A percentile compares a stretch with the other conserved stretches of the same genome.
phyloP scores from a whole-genome alignment of 2,113 vertebrate genomes.

The Eudyptes chrysolophus region DNA sequence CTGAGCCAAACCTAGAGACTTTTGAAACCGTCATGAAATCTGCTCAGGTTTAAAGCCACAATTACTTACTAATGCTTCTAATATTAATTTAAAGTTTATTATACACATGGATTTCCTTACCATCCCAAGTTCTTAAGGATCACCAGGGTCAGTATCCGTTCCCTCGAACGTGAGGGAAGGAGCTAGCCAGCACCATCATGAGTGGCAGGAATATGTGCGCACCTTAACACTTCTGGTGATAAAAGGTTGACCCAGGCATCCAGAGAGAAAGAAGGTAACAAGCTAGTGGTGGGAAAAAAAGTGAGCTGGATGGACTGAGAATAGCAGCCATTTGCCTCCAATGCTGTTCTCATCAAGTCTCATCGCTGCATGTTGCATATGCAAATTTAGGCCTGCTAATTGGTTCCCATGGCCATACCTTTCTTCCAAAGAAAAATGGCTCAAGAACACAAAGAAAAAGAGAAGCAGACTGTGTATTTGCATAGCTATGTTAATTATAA shows the following conservation, averaged over 20 bases:
- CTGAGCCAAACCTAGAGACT: neutral
- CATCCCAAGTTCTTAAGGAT: neutral
- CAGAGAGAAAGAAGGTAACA: neutral
- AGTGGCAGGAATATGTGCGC: neutral
- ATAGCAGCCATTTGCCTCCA: neutral
- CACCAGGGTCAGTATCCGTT: neutral
- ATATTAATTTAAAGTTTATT: neutral
- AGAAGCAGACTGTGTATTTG: neutral
- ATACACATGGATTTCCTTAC: neutral
- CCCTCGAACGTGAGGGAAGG: neutral
- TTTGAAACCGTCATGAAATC: neutral
- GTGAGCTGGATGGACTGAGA: neutral
- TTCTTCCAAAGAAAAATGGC: neutral
- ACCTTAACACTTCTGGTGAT: neutral
- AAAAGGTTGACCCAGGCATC: neutral
- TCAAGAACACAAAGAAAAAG: neutral
- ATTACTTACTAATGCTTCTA: neutral
- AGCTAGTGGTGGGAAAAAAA: neutral
- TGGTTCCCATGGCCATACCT: constrained; percentile 42
- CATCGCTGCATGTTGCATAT: neutral
- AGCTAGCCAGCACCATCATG: rapidly evolving
- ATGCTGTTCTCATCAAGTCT: neutral
- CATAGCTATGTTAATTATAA: neutral
- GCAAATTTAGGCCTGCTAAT: constrained; percentile 49
- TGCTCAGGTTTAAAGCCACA: neutral